Evolutionary conservation across 2,113 vertebrate species (phyloP).

Genomic region (Asarcornis scutulata): DNA sequence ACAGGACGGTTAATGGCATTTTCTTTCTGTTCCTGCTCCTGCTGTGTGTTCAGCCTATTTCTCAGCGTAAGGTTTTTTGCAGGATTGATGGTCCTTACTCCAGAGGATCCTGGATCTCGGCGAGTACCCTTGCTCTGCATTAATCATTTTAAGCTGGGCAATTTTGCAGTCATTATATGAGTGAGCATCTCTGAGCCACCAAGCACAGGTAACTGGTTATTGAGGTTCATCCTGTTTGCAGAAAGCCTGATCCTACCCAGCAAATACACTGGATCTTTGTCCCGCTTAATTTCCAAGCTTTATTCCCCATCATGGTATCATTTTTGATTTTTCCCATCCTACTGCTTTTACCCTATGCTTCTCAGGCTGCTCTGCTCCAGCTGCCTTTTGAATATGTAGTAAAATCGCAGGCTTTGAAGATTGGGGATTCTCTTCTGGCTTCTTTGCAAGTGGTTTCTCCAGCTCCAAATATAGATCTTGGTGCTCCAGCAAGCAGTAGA

Average conservation of each 20-base stretch:
- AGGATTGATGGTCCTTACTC: background rate
- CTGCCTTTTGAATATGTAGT: background rate
- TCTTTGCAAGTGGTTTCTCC: background rate
- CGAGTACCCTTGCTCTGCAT: background rate
- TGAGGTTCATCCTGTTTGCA: background rate
- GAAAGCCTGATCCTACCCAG: background rate
- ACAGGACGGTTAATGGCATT: background rate
- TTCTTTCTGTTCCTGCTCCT: background rate
- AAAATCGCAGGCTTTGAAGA: background rate
- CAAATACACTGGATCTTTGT: background rate
- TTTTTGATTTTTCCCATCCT: background rate
- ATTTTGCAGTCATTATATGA: background rate
- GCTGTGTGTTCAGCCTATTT: background rate
- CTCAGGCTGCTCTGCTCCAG: background rate
- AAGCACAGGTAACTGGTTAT: background rate
- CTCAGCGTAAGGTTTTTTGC: background rate
- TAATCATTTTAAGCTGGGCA: background rate
- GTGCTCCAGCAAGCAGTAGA: background rate
- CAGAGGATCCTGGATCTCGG: background rate
- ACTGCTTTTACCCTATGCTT: background rate
- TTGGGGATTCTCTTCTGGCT: background rate
- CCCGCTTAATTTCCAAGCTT: background rate
- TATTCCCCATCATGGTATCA: rapidly evolving
- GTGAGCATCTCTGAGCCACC: background rate
- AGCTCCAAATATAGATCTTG: background rate